These are phyloP conservation scores for Callorhinus ursinus DNA, from an alignment of 2,113 vertebrate species.

Conservation along the genomic window DNA sequence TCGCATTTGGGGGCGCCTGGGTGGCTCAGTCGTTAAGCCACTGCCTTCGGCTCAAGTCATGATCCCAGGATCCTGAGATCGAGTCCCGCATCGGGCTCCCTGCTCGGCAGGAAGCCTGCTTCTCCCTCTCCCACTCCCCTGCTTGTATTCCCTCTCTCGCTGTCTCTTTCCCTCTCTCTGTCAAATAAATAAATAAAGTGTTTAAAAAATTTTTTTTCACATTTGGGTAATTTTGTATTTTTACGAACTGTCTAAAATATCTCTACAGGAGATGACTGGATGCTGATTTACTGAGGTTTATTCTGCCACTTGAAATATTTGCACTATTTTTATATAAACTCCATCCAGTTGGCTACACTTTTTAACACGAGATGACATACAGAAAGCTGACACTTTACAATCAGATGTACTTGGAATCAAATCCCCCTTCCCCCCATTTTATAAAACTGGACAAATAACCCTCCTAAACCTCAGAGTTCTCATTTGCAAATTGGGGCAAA, in stretches of 20 bases:
- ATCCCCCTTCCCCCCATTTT: background rate
- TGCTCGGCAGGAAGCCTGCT: too few species aligned
- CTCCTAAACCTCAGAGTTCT: background rate
- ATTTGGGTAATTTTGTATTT: constrained; percentile 18
- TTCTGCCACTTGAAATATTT: constrained; percentile 4
- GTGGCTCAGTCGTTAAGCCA: too few species aligned
- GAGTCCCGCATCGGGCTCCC: too few species aligned
- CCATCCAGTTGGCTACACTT: background rate
- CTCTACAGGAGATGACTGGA: background rate
- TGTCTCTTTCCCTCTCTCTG: too few species aligned
- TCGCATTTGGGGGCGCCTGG: background rate
- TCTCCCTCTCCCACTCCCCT: too few species aligned
- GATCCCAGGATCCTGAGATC: too few species aligned
- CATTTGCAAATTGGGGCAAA: background rate
- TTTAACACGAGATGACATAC: background rate
- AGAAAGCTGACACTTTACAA: background rate
- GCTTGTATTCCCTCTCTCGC: too few species aligned
- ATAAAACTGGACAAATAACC: background rate
- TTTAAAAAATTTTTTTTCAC: background rate
- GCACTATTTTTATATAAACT: background rate
- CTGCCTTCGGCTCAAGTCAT: too few species aligned
- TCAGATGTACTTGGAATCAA: background rate
- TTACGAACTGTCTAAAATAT: background rate
- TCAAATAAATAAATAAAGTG: too few species aligned
- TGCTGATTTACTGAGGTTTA: background rate